Percentiles rank a stretch among this genome's conserved stretches.
Conservation (phyloP, 2,888 invertebrate genomes). For the Pterobdella sp. region DNA sequence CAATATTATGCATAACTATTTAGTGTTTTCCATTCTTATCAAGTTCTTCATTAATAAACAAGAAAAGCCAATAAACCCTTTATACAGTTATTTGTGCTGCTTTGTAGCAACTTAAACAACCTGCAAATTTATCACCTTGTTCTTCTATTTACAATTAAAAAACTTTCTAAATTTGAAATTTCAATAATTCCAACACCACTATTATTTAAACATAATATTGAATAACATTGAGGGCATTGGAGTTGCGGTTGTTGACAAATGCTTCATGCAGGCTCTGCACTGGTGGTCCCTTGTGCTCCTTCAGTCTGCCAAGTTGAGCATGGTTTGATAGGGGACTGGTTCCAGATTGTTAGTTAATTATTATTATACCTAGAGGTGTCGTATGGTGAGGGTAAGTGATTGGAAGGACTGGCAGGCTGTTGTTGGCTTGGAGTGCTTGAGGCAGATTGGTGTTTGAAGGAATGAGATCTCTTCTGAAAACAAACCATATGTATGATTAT, state of each 20-base stretch:
- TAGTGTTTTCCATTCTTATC: too few relatives aligned
- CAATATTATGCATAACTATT: too few relatives aligned
- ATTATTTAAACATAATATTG: too few relatives aligned
- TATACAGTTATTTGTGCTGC: too few relatives aligned
- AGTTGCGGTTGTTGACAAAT: background rate
- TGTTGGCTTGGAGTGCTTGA: conserved; percentile 7
- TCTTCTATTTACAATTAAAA: too few relatives aligned
- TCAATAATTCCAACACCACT: too few relatives aligned
- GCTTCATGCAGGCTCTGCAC: background rate
- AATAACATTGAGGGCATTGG: background rate
- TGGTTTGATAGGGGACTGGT: background rate
- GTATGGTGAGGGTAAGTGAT: background rate
- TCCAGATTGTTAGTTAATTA: background rate
- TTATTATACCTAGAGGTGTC: background rate
- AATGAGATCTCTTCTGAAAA: conserved; percentile 3
- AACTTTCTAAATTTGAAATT: too few relatives aligned
- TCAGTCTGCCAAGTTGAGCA: background rate
- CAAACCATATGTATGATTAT: too few relatives aligned
- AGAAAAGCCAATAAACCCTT: too few relatives aligned
- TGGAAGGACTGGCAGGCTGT: background rate
- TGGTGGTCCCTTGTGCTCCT: background rate
- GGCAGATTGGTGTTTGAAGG: background rate
- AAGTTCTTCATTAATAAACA: too few relatives aligned
- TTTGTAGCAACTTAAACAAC: too few relatives aligned
- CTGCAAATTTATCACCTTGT: too few relatives aligned